These are phyloP conservation scores for Drosophila mayri DNA, from an alignment of 1,140 invertebrate species.

Conservation along the genomic window DNA sequence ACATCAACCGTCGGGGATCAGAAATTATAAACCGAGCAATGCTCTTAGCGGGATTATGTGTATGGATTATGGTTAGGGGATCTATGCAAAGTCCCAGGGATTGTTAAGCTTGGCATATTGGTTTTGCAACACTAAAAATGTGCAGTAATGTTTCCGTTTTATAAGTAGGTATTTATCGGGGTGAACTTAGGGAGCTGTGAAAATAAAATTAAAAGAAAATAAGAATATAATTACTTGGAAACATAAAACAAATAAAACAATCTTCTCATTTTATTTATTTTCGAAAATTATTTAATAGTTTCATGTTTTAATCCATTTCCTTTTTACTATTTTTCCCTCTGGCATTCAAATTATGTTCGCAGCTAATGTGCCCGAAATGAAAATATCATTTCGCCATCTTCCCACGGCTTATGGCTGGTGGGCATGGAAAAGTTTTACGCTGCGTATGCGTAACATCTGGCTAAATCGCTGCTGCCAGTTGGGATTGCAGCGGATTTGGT, in stretches of 20 bases:
- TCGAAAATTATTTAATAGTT: too few relatives aligned
- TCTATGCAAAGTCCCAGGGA: neutral
- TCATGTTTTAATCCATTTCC: rapidly evolving
- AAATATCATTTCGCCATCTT: slow-evolving; percentile 39
- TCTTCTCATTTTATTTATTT: neutral
- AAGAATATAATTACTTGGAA: neutral
- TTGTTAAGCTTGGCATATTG: slow-evolving; percentile 2
- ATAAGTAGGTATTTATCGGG: neutral
- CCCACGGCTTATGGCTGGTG: slow-evolving; percentile 37
- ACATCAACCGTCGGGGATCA: slow-evolving; percentile 40
- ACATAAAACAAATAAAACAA: too few relatives aligned
- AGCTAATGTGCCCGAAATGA: slow-evolving; percentile 49
- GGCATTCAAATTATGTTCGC: slow-evolving; percentile 14
- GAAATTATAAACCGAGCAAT: slow-evolving; percentile 25
- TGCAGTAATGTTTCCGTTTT: neutral
- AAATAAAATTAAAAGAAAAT: neutral
- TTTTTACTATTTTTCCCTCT: neutral
- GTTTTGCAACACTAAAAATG: neutral
- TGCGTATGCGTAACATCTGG: slow-evolving; percentile 82
- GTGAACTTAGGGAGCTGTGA: rapidly evolving
- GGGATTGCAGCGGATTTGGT: slow-evolving; percentile 57
- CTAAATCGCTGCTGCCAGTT: slow-evolving; percentile 65
- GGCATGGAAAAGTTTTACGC: slow-evolving; percentile 72
- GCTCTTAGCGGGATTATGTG: slow-evolving; percentile 44
- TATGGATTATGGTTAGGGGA: slow-evolving; percentile 10